Evolutionary conservation across 2,797 vertebrate species (phyloP).

Genomic region (Vultur gryphus): DNA sequence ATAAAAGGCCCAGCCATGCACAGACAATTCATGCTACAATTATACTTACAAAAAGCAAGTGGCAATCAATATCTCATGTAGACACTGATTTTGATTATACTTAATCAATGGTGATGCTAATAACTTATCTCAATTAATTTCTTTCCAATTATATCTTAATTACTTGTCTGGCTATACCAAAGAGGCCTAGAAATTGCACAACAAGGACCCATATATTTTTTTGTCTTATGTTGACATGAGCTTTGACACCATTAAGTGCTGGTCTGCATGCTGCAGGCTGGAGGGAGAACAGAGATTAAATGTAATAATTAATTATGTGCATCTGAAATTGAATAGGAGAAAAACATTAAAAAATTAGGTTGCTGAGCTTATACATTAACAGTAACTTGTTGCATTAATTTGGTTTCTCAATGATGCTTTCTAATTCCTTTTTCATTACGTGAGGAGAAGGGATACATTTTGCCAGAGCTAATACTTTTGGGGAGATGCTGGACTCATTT

Average conservation of each 20-base stretch:
- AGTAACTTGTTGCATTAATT: conserved; percentile 58
- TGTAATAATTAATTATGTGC: conserved; percentile 59
- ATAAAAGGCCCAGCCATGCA: conserved; percentile 24
- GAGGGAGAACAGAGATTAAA: conserved; percentile 25
- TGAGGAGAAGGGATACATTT: conserved; percentile 24
- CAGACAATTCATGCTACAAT: conserved; percentile 47
- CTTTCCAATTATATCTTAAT: conserved; percentile 69
- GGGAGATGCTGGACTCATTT: background rate
- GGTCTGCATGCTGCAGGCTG: background rate
- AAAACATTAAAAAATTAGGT: background rate
- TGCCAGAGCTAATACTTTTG: conserved; percentile 17
- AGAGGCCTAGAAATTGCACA: background rate
- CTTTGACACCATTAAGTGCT: conserved; percentile 26
- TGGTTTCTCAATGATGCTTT: conserved; percentile 37
- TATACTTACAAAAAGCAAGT: conserved; percentile 36
- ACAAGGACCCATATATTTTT: background rate
- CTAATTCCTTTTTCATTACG: conserved; percentile 54
- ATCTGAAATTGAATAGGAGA: conserved; percentile 52
- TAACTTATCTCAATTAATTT: conserved; percentile 75
- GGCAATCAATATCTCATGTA: conserved; percentile 64
- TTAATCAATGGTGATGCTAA: conserved; percentile 69
- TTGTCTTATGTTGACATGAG: background rate
- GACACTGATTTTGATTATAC: conserved; percentile 46
- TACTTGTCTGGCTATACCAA: conserved; percentile 38
- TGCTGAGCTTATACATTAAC: conserved; percentile 50